A percentile compares a stretch with the other conserved stretches of the same genome.
Evolutionary conservation across 2,797 vertebrate species (phyloP).

Genomic region (Petrocephalus schoutedeni): DNA sequence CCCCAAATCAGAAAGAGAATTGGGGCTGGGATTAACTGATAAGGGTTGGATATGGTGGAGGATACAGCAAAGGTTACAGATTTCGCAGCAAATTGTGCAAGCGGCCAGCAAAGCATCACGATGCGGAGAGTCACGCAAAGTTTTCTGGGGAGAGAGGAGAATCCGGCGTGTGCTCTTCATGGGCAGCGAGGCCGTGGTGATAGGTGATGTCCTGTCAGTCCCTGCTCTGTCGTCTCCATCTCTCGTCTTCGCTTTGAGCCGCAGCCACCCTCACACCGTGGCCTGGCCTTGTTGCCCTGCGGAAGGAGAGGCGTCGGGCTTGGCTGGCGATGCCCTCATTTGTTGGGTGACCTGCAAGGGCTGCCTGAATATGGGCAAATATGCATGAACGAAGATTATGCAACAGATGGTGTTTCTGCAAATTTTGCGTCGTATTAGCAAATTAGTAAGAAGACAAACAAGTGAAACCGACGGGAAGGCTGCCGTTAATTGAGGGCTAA

Average conservation of each 20-base stretch:
- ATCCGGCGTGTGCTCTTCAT: not conserved
- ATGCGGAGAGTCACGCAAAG: not conserved
- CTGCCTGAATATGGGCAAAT: conserved; percentile 36
- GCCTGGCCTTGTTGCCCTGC: not conserved
- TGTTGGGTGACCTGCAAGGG: not conserved
- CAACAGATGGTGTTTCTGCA: conserved; percentile 31
- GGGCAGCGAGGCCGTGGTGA: not conserved
- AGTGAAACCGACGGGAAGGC: not conserved
- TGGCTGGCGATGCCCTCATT: not conserved
- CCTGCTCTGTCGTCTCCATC: not conserved
- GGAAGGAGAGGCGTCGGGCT: not conserved
- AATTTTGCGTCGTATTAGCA: conserved; percentile 23
- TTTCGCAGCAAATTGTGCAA: not conserved
- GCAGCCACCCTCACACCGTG: not conserved
- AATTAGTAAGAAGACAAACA: conserved; percentile 31
- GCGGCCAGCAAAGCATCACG: not conserved
- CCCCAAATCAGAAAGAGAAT: not conserved
- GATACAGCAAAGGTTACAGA: not conserved
- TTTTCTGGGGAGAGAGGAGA: not conserved
- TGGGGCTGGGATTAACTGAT: conserved; percentile 5
- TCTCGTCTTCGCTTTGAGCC: not conserved
- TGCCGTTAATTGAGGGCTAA: conserved; percentile 13
- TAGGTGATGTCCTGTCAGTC: not conserved
- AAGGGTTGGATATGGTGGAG: not conserved
- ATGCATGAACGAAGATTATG: conserved; percentile 35